Percentiles rank a stretch among this genome's conserved stretches.
phyloP scores from a whole-genome alignment of 2,888 invertebrate genomes.

The Muschampia plurimacula region DNA sequence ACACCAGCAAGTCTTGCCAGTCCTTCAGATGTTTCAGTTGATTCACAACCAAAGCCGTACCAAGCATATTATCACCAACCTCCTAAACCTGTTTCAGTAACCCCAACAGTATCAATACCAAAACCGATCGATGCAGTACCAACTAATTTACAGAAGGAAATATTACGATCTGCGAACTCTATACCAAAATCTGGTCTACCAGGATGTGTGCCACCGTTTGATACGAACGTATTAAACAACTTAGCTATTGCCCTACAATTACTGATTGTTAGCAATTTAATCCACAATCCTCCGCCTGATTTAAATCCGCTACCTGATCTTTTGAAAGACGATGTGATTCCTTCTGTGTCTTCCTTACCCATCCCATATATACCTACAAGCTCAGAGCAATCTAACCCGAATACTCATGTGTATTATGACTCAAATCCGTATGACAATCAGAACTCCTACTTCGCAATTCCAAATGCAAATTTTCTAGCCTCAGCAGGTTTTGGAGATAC shows the following conservation, averaged over 20 bases:
- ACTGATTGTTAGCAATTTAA: slow-evolving; percentile 67
- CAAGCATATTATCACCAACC: not conserved
- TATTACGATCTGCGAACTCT: slow-evolving; percentile 5
- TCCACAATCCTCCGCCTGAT: slow-evolving; percentile 57
- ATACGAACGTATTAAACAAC: slow-evolving; percentile 68
- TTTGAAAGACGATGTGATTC: slow-evolving; percentile 14
- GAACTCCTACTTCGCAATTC: slow-evolving; percentile 40
- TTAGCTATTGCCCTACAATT: slow-evolving; percentile 73
- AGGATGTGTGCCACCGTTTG: slow-evolving; percentile 47
- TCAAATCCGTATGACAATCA: not conserved
- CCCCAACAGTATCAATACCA: not conserved
- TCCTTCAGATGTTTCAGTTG: not conserved
- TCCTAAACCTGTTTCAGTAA: slow-evolving; percentile 11
- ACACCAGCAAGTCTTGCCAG: not conserved
- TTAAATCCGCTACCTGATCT: not conserved
- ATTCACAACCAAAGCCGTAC: not conserved
- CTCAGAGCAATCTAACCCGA: not conserved
- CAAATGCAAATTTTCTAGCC: slow-evolving; percentile 54
- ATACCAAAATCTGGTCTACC: slow-evolving; percentile 6
- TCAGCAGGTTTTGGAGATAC: slow-evolving; percentile 50
- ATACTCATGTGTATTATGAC: not conserved
- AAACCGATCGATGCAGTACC: not conserved
- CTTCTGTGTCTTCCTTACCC: slow-evolving; percentile 11
- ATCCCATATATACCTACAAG: slow-evolving; percentile 16
- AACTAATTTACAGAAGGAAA: slow-evolving; percentile 18